These are phyloP conservation scores for Anguilla obscura DNA, from an alignment of 2,797 vertebrate genomes.

Conservation along the genomic window DNA sequence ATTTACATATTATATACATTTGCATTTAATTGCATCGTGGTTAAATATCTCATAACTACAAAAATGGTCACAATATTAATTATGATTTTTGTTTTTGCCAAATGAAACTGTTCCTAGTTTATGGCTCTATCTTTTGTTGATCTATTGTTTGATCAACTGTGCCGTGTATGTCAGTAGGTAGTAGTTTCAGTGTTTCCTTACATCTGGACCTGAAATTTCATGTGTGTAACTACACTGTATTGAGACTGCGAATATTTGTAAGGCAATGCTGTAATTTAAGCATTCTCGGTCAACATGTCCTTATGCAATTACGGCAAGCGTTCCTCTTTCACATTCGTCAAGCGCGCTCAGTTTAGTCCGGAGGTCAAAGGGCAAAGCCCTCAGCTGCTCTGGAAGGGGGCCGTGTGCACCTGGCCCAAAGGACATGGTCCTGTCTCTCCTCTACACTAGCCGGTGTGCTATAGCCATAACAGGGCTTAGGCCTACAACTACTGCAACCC, in stretches of 20 bases:
- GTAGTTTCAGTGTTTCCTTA: background rate
- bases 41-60: background rate
- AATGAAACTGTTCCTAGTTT: background rate
- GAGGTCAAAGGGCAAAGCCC: background rate
- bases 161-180: too few species aligned
- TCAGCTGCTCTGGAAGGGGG: background rate
- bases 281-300: background rate
- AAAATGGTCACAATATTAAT: background rate
- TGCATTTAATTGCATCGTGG: background rate
- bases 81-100: background rate
- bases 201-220: constrained; percentile 13
- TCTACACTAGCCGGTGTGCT: background rate
- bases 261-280: background rate
- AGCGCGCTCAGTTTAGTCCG: background rate
- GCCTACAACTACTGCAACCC: background rate
- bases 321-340: background rate
- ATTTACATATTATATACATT: background rate
- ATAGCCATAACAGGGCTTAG: background rate
- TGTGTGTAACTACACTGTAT: constrained; percentile 1
- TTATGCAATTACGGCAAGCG: background rate
- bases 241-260: background rate
- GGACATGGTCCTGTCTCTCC: background rate
- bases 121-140: background rate
- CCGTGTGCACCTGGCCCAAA: background rate
- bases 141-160: background rate